Base-by-base conservation (phyloP, 2,888 invertebrate genomes). In the Fragum fragum region DNA sequence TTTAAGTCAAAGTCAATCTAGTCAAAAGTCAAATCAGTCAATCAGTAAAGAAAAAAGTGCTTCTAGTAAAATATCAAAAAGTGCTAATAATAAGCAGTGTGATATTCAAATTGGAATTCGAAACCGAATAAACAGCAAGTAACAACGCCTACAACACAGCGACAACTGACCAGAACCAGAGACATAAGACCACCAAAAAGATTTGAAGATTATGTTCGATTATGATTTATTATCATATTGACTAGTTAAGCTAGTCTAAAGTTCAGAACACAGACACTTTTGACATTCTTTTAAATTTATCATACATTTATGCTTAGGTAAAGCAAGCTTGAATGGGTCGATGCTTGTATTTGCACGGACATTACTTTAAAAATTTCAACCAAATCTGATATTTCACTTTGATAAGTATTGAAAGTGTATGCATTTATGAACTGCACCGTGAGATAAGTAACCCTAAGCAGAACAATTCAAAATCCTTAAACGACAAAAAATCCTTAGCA, bases 1-100 rank as follows among this genome's bases (percentile, higher is more conserved):
- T n/a, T 57, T 23, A 5, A 57, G 26, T 61, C 32, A 61, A 61
- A 61, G 18, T 61, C 29, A 61, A 29, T 61, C 32, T 29, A 61
- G 32, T 28, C 61, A 61, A 28, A 61, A 61, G 32, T 47, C 47
- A 47, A 47, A 14, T 47, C 7, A 18, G 47, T 47, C 47, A 47
- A 47, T 47, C 16, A 47, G n/a, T 14, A n/a, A 47, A 47, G 5
- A 47, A 47, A 39, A 47, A 47, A 47, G 47, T 47, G 47, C n/a
- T 14, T 47, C 47, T 47, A 47, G 47, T 47, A 5, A 47, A 47
- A 47, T 18, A 14, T 47, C 47, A n/a, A 47, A 47, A 47, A 47
- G 47, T 47, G 47, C 47, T 47, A 14, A 47, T 47, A n/a, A 47
- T 47, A 47, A 9, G 47, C 47, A 47, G 47, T 47, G 2, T 47